Conservation (phyloP, 2,113 vertebrate species). For the Megalops atlanticus region DNA sequence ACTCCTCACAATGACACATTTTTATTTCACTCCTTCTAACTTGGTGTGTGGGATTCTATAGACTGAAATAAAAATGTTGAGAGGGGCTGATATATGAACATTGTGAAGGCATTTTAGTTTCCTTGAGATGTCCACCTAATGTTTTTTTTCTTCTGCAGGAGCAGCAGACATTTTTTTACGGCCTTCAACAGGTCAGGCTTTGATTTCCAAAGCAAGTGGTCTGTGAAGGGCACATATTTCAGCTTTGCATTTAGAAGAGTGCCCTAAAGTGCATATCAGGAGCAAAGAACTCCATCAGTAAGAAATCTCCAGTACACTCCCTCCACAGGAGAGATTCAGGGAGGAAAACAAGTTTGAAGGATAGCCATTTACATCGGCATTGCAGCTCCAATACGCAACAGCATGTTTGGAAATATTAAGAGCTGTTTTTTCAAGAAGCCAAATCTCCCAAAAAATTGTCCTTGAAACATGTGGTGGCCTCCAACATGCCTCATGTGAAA, state of each 20-base stretch:
- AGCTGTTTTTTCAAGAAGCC: not conserved
- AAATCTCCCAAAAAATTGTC: not conserved
- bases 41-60: not conserved
- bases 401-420: not conserved
- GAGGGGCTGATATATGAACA: not conserved
- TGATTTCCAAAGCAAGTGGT: constrained; percentile 5
- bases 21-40: constrained; percentile 5
- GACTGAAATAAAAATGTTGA: constrained; percentile 1
- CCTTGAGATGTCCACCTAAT: not conserved
- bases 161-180: not conserved
- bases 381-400: not conserved
- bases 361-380: no score
- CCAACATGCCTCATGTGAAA: constrained; percentile 9
- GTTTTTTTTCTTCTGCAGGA: not conserved
- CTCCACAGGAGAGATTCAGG: not conserved
- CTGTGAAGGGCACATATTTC: not conserved
- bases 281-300: not conserved
- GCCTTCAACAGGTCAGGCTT: not conserved
- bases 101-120: not conserved
- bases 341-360: no score
- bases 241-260: not conserved
- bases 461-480: constrained; percentile 6
- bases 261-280: not conserved
- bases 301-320: not conserved
- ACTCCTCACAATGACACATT: not conserved